These are phyloP conservation scores for Hormaphis cornu DNA, from an alignment of 1,140 invertebrate species.

Conservation along the genomic window DNA sequence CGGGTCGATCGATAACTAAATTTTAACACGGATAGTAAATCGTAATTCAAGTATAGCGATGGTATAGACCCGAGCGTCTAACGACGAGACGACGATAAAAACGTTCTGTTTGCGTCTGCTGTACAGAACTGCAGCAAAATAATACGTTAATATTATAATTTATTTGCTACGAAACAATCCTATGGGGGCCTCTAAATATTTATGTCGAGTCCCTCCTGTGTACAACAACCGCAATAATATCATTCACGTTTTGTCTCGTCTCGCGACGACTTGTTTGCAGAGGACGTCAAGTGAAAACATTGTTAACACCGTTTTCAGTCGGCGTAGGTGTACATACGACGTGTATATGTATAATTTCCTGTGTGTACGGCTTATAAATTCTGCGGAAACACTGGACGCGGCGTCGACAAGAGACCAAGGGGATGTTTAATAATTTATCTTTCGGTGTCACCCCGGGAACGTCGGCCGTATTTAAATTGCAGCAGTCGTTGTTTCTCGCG, in stretches of 20 bases:
- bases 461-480: conserved; percentile 2
- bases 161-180: background rate
- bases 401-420: background rate
- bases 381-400: background rate
- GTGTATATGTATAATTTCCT: background rate
- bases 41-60: too few relatives aligned
- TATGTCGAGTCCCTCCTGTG: background rate
- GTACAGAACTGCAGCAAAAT: too few relatives aligned
- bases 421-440: conserved; percentile 12
- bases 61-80: too few relatives aligned
- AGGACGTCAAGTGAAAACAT: background rate
- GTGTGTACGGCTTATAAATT: background rate
- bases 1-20: too few relatives aligned
- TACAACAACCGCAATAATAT: background rate
- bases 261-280: background rate
- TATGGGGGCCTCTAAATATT: background rate
- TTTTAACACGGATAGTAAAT: too few relatives aligned
- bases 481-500: background rate
- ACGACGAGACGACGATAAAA: too few relatives aligned
- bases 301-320: background rate
- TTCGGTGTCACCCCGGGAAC: background rate
- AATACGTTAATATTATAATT: background rate
- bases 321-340: too few relatives aligned
- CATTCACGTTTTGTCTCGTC: background rate
- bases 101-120: too few relatives aligned